A percentile compares a stretch with the other conserved stretches of the same genome.
phyloP scores from a whole-genome alignment of 2,113 vertebrate genomes.

The Megalops atlanticus region DNA sequence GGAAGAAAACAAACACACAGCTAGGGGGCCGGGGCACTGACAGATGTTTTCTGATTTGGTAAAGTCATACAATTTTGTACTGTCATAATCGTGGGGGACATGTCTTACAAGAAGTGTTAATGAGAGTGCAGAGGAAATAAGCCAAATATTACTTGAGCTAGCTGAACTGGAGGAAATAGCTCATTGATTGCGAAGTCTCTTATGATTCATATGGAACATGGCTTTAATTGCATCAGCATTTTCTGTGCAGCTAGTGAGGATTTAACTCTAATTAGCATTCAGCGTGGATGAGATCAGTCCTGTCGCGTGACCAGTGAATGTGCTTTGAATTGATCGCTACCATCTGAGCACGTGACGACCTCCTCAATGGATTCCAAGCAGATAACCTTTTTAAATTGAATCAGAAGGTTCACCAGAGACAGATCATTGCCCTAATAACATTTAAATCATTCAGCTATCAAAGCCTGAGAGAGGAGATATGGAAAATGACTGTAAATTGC shows the following conservation, averaged over 20 bases:
- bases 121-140: not conserved
- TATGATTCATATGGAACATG: constrained; percentile 46
- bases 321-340: constrained; percentile 49
- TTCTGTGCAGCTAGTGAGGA: constrained; percentile 44
- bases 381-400: constrained; percentile 58
- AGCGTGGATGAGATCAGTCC: constrained; percentile 32
- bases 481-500: not conserved
- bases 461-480: not conserved
- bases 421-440: constrained; percentile 36
- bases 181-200: constrained; percentile 47
- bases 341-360: constrained; percentile 50
- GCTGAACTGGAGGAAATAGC: constrained; percentile 41
- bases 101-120: not conserved
- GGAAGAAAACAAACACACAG: too few species aligned
- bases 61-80: not conserved
- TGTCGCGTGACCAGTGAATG: constrained; percentile 42
- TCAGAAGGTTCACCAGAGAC: constrained; percentile 53
- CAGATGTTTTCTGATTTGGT: not conserved
- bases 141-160: not conserved
- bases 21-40: too few species aligned
- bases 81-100: not conserved
- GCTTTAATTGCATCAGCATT: constrained; percentile 51
- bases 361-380: constrained; percentile 56
- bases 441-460: not conserved
- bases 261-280: constrained; percentile 47